Base-by-base conservation (phyloP, 2,888 invertebrate genomes). In the Stenchaetothrips biformis region DNA sequence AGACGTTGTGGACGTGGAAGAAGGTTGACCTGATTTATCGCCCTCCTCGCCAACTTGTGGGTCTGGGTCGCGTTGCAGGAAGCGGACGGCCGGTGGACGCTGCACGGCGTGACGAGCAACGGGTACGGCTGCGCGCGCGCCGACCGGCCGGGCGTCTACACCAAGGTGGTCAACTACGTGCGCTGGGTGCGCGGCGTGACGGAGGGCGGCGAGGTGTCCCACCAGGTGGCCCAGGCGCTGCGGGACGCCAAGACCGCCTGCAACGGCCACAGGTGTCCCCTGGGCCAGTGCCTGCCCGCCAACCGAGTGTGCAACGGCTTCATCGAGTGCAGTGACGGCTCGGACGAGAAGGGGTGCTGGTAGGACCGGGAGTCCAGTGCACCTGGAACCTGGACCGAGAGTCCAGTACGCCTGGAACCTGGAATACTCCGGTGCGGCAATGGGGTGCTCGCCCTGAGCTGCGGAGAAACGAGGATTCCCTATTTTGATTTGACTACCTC, bases 71-170 rank as follows among this genome's bases (percentile, higher is more conserved):
- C 77, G 27, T 79, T 82, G 13, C 83, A 89, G 93, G 87, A 88
- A 83, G 82, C 84, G 48, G 86, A 87, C 83, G 88, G 88, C 0
- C 84, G 85, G 47, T 88, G 88, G 88, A 84, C 86, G 21, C 82
- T 88, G 78, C 84, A 87, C 79, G 88, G 94, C 13, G 92, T 94
- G 16, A 94, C 94, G 0, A 93, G 93, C 83, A 94, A 94, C 85
- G 94, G 94, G 0, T 93, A 93, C 85, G 94, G 94, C 0, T 94
- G 94, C 86, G 94, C 94, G 0, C 88, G 94, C 82, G 93, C 93
- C 0, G 92, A 92, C 85, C 88, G 94, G 9, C 94, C 94, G 21
- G 94, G 94, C 62, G 93, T 94, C 78, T 94, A 94, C 87, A 94
- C 94, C 0, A 94, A 94, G 86, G 93, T 94, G 13, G 89, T 91